Conservation (phyloP, 2,888 invertebrate species). For the Thalpophila matura region DNA sequence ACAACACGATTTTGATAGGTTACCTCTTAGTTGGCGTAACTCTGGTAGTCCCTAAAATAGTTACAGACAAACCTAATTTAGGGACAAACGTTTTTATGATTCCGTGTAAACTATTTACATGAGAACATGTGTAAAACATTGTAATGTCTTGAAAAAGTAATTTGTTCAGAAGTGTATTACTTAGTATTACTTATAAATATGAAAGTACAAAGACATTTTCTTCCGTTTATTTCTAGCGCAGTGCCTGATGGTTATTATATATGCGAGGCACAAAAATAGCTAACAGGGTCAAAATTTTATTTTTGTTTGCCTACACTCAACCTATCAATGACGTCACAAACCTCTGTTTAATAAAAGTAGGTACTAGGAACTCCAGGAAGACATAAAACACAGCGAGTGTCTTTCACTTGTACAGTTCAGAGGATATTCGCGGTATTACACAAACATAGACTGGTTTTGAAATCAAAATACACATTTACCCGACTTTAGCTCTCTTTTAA, state of each 20-base stretch:
- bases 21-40: no score
- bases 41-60: no score
- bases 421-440: neutral
- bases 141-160: neutral
- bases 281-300: conserved; percentile 21
- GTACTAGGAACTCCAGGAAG: no score
- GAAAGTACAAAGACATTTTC: conserved; percentile 9
- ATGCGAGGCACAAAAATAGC: conserved; percentile 22
- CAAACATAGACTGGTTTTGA: neutral
- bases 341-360: neutral
- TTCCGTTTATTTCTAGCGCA: conserved; percentile 33
- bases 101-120: no score
- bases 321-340: conserved; percentile 18
- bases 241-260: conserved; percentile 8
- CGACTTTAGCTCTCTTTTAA: neutral
- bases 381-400: neutral
- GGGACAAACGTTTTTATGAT: no score
- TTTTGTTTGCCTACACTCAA: conserved; percentile 27
- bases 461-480: neutral
- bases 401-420: neutral
- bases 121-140: no score
- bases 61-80: no score
- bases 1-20: no score
- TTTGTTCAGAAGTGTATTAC: neutral
- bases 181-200: no score